Conservation (phyloP, 1,140 invertebrate species). For the Maniola jurtina region DNA sequence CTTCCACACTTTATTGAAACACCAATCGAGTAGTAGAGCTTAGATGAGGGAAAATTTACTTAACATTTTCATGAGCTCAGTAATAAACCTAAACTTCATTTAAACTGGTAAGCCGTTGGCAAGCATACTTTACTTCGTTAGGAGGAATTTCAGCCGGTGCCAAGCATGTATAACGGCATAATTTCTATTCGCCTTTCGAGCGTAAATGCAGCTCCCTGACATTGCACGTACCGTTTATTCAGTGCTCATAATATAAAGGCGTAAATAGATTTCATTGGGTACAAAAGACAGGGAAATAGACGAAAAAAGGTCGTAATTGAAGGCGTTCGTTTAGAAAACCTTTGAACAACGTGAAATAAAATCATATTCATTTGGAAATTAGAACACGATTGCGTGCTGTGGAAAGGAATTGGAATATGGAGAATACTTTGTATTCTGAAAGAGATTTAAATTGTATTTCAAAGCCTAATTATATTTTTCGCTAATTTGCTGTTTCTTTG, state of each 20-base stretch:
- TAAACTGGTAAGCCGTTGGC: conserved; percentile 24
- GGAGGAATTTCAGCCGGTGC: conserved; percentile 26
- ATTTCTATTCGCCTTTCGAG: conserved; percentile 21
- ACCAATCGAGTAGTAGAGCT: conserved; percentile 8
- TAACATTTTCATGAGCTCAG: conserved; percentile 23
- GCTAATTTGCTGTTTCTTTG: too few species aligned
- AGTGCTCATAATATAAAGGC: background rate
- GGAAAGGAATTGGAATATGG: too few species aligned
- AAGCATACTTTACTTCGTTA: conserved; percentile 28
- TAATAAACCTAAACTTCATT: conserved; percentile 31
- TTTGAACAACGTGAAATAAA: background rate
- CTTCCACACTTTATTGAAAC: background rate
- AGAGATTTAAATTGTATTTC: too few species aligned
- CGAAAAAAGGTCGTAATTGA: conserved; percentile 4
- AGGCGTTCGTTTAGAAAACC: background rate
- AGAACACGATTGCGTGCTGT: too few species aligned
- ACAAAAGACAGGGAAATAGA: conserved; percentile 1
- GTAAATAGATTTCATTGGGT: conserved; percentile 3
- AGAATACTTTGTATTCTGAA: too few species aligned
- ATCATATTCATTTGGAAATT: background rate
- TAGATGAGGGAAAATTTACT: conserved; percentile 16
- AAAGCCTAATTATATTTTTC: too few species aligned
- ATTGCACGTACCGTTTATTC: conserved; percentile 4
- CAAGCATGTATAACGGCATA: conserved; percentile 24
- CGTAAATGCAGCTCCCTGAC: background rate